These are phyloP conservation scores for Pseudorhiza aurosa DNA, from an alignment of 30 jellyfish, hydroid and myxozoan genomes.

Conservation along the genomic window DNA sequence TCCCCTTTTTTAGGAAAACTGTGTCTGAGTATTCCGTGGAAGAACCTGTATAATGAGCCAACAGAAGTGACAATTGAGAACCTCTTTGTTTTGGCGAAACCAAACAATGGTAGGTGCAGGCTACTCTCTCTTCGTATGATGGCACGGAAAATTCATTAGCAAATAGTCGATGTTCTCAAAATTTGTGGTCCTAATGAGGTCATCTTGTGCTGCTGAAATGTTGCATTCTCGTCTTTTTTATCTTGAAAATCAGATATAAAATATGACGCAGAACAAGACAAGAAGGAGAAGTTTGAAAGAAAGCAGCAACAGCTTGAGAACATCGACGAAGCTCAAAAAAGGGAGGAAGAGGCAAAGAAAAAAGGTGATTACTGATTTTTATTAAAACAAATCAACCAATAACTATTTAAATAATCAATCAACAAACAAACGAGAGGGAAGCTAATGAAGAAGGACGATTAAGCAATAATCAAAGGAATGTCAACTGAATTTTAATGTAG, in stretches of 20 bases:
- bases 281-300: conserved; percentile 61
- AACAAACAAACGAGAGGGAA: too few species aligned
- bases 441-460: too few species aligned
- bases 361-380: conserved; percentile 26
- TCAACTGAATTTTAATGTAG: too few species aligned
- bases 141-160: too few species aligned
- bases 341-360: conserved; percentile 81
- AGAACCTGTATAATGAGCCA: conserved; percentile 83
- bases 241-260: conserved; percentile 56
- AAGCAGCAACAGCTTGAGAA: conserved; percentile 81
- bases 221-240: not conserved
- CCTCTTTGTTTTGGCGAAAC: conserved; percentile 86
- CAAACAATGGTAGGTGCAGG: conserved; percentile 82
- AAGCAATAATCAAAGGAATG: too few species aligned
- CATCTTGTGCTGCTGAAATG: not conserved
- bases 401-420: too few species aligned
- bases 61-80: conserved; percentile 82
- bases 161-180: too few species aligned
- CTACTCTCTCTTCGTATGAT: too few species aligned
- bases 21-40: conserved; percentile 86
- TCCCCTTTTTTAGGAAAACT: conserved; percentile 75
- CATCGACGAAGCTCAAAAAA: conserved; percentile 84
- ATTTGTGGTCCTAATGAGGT: too few species aligned
- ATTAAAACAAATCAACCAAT: too few species aligned
- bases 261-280: conserved; percentile 77